Evolutionary conservation across 1,140 invertebrate species (phyloP).

Genomic region (Drosophila grimshawi): DNA sequence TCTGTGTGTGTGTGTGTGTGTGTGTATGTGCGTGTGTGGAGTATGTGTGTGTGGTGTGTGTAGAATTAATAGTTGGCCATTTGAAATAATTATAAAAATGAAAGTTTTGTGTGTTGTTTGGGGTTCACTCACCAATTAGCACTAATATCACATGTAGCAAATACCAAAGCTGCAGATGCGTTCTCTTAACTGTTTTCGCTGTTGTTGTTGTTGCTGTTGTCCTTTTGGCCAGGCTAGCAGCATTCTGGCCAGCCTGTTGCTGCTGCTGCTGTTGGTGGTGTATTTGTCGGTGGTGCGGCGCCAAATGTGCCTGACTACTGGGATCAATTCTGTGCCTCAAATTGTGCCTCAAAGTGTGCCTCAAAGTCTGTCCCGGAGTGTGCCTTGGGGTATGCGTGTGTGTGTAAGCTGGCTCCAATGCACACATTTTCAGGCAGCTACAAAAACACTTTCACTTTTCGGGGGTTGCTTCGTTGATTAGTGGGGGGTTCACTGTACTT

Average conservation of each 20-base stretch:
- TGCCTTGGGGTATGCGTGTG: constrained; percentile 17
- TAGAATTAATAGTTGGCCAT: constrained; percentile 63
- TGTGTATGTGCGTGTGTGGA: neutral
- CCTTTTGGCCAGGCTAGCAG: constrained; percentile 33
- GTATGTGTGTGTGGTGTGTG: neutral
- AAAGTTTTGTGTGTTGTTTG: neutral
- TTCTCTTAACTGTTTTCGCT: constrained; percentile 37
- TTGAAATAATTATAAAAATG: constrained; percentile 53
- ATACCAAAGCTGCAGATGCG: constrained; percentile 73
- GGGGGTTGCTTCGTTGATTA: too few species aligned
- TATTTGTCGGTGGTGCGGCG: constrained; percentile 48
- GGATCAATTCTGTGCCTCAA: neutral
- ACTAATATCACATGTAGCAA: constrained; percentile 83
- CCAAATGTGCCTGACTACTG: constrained; percentile 56
- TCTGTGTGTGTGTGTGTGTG: too few species aligned
- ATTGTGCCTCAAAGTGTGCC: neutral
- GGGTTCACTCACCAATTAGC: constrained; percentile 74
- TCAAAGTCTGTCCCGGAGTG: constrained; percentile 7
- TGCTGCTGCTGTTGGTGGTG: constrained; percentile 58
- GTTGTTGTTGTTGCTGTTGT: constrained; percentile 38
- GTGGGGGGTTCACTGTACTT: neutral
- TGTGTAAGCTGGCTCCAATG: constrained; percentile 44
- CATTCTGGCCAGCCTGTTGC: constrained; percentile 44
- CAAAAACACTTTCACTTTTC: constrained; percentile 47
- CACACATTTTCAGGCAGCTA: constrained; percentile 62